Conservation (phyloP, 1,140 invertebrate genomes). For the Temnothorax longispinosus region DNA sequence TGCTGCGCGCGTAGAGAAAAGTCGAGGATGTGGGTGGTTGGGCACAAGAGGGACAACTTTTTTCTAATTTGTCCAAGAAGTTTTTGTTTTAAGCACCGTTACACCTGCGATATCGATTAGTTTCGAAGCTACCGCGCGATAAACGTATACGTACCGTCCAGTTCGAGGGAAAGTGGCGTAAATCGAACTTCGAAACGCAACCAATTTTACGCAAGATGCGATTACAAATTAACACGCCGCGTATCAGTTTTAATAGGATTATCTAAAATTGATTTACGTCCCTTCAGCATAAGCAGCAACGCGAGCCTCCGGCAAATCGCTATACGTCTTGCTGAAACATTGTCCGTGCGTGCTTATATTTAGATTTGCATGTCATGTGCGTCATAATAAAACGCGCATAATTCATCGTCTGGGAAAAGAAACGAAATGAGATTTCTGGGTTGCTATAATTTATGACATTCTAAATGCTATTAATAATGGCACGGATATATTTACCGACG, state of each 20-base stretch:
- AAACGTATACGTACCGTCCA: background rate
- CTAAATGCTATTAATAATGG: background rate
- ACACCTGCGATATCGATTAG: background rate
- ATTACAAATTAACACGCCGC: slow-evolving; percentile 21
- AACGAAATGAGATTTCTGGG: slow-evolving; percentile 20
- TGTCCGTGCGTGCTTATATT: slow-evolving; percentile 28
- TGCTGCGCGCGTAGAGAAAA: slow-evolving; percentile 6
- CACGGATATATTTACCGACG: background rate
- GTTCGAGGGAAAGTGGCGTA: slow-evolving; percentile 13
- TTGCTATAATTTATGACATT: slow-evolving; percentile 3
- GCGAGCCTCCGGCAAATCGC: background rate
- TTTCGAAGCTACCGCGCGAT: background rate
- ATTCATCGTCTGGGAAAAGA: slow-evolving; percentile 17
- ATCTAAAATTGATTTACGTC: slow-evolving; percentile 39
- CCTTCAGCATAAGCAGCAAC: background rate
- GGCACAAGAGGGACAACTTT: background rate
- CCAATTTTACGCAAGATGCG: slow-evolving; percentile 19
- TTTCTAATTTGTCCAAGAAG: background rate
- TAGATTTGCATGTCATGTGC: slow-evolving; percentile 20
- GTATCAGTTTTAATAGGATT: slow-evolving; percentile 15
- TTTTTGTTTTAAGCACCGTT: background rate
- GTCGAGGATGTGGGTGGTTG: background rate
- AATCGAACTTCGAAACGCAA: slow-evolving; percentile 24
- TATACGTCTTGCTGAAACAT: slow-evolving; percentile 19
- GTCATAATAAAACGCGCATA: slow-evolving; percentile 8